A percentile compares a stretch with the other conserved stretches of the same genome.
These are phyloP conservation scores for Nephrotoma guestfalica DNA, from an alignment of 2,888 invertebrate genomes.

Conservation along the genomic window DNA sequence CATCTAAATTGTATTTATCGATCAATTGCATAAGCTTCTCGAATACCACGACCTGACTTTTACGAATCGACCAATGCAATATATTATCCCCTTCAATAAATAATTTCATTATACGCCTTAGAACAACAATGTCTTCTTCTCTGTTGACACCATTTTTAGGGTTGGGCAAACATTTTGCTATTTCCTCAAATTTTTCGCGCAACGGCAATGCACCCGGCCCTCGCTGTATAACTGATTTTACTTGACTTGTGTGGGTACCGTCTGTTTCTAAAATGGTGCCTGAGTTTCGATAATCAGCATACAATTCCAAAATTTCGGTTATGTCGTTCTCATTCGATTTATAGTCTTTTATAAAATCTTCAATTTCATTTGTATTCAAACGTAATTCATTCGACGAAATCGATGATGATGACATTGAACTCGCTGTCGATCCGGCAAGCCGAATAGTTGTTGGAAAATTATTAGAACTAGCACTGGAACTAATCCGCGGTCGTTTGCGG, in stretches of 20 bases:
- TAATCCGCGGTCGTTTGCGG: conserved; percentile 22
- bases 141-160: background rate
- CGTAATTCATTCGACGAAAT: background rate
- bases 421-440: background rate
- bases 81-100: background rate
- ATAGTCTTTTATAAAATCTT: background rate
- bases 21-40: conserved; percentile 21
- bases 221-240: background rate
- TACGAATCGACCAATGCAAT: background rate
- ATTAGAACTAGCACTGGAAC: conserved; percentile 5
- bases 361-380: background rate
- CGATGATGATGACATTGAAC: background rate
- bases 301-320: conserved; percentile 4
- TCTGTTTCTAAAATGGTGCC: background rate
- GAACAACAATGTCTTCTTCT: background rate
- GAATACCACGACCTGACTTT: conserved; percentile 5
- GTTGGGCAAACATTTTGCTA: background rate
- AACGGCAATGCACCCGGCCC: background rate
- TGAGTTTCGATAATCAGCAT: background rate
- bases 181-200: background rate
- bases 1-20: conserved; percentile 21
- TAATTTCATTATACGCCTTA: background rate
- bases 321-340: background rate
- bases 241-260: background rate
- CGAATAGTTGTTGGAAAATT: conserved; percentile 8